Percentiles rank a stretch among this genome's conserved stretches.
These are phyloP conservation scores for Rhea pennata DNA, from an alignment of 2,113 vertebrate species.

Conservation along the genomic window DNA sequence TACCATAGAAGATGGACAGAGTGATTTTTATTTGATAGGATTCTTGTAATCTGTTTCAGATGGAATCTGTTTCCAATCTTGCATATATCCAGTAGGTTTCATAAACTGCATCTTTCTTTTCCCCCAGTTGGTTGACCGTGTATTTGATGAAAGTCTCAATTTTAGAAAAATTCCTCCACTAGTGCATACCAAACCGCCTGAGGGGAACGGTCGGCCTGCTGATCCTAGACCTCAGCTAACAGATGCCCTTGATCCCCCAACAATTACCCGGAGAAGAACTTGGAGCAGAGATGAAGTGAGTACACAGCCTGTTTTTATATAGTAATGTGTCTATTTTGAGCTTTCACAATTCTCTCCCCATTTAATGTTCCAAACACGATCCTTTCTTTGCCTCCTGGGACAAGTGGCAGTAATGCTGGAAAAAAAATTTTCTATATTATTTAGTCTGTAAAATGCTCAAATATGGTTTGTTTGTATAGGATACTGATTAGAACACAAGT, in stretches of 20 bases:
- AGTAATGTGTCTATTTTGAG: background rate
- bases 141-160: constrained; percentile 99
- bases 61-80: constrained; percentile 28
- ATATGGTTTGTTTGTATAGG: background rate
- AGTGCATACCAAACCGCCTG: constrained; percentile 87
- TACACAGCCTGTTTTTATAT: background rate
- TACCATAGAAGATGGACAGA: background rate
- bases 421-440: background rate
- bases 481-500: background rate
- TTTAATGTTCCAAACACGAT: background rate
- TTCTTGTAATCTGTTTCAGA: constrained; percentile 37
- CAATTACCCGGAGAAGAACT: constrained; percentile 92
- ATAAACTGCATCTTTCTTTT: constrained; percentile 58
- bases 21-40: constrained; percentile 22
- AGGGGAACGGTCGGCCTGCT: constrained; percentile 86
- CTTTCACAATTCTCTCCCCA: background rate
- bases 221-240: constrained; percentile 85
- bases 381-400: background rate
- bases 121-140: constrained; percentile 92
- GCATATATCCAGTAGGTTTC: background rate
- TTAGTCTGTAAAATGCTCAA: background rate
- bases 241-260: constrained; percentile 87
- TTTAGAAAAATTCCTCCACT: constrained; percentile 96
- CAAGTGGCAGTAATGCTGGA: background rate
- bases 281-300: constrained; percentile 98